Evolutionary conservation across 2,888 invertebrate genomes (phyloP), one percentile per base, ranked within the genome.

Genomic region (Dicranocentrus wangi): DNA sequence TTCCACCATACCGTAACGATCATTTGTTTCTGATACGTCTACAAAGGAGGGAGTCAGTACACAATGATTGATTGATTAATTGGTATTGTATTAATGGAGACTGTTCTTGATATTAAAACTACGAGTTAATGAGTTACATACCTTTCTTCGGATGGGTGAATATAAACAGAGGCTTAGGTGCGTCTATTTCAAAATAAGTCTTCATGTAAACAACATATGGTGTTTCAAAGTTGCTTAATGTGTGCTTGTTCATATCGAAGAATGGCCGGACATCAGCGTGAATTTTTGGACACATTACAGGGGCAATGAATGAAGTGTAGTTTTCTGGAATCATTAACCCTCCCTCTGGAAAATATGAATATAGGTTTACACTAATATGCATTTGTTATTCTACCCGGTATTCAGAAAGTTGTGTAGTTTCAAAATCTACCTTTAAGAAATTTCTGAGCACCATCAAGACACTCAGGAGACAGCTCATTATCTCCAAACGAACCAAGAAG

Each of bases 391-490:
- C n/a, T n/a, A n/a, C n/a, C n/a, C n/a, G n/a, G n/a, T n/a, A n/a
- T n/a, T n/a, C n/a, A n/a, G n/a, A n/a, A n/a, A n/a, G n/a, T n/a
- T n/a, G n/a, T n/a, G n/a, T n/a, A n/a, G n/a, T n/a, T n/a, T n/a
- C n/a, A n/a, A n/a, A n/a, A n/a, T n/a, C n/a, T n/a, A 91, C 91
- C 91, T 90, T 94, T 93, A 3, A 98, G 90, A 85, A 97, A 93
- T 47, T 93, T 92, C 87, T 96, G 94, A 1, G 97, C 97, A 1
- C 98, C 97, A 89, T 98, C 98, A 66, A 99, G 91, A 89, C 98
- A 99, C 89, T 99, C 99, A 0, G 99, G 99, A 0, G 98, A 97
- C 13, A 99, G 91, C 90, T 99, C 99, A 89, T 99, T 99, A 89
- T 99, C 99, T 21, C 98, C 98, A 91, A 99, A 99, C 1, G 98